A percentile compares a stretch with the other conserved stretches of the same genome.
Evolutionary conservation across 2,888 invertebrate genomes (phyloP).

Genomic region (Kryphioiulus occultus): DNA sequence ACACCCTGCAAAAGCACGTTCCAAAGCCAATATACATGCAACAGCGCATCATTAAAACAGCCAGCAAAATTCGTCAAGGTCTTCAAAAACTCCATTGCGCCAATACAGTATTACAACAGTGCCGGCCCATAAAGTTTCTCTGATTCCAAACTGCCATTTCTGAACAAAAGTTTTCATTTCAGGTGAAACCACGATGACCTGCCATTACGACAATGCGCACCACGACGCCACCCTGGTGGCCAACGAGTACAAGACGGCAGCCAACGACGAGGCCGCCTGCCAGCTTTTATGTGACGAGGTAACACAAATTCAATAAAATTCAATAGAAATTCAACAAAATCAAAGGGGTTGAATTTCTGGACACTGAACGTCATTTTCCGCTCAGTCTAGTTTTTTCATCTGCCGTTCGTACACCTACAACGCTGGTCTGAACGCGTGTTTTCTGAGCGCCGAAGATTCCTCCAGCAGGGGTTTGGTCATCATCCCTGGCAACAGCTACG

Average conservation of each 20-base stretch:
- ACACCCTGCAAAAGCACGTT: too few relatives aligned
- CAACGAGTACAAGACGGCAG: slow-evolving; percentile 64
- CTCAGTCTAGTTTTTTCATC: slow-evolving; percentile 59
- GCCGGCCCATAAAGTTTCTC: too few relatives aligned
- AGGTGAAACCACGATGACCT: slow-evolving; percentile 55
- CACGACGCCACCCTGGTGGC: slow-evolving; percentile 62
- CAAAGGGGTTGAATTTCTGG: too few relatives aligned
- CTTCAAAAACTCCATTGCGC: too few relatives aligned
- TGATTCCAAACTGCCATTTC: too few relatives aligned
- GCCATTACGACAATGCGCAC: slow-evolving; percentile 61
- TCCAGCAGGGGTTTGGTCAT: slow-evolving; percentile 60
- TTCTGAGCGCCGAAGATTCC: slow-evolving; percentile 64
- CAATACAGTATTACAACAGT: too few relatives aligned
- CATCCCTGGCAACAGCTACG: slow-evolving; percentile 52
- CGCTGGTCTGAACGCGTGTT: slow-evolving; percentile 62
- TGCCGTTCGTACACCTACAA: slow-evolving; percentile 63
- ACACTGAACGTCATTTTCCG: background rate
- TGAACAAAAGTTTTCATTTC: background rate
- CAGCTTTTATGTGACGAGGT: slow-evolving; percentile 62
- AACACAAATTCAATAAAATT: background rate
- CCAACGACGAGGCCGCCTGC: slow-evolving; percentile 62
- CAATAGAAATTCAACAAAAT: background rate
- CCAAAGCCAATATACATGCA: too few relatives aligned
- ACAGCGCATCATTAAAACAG: too few relatives aligned
- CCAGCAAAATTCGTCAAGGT: too few relatives aligned